Base-by-base conservation (phyloP, 2,888 invertebrate genomes). In the Thelaira solivaga region DNA sequence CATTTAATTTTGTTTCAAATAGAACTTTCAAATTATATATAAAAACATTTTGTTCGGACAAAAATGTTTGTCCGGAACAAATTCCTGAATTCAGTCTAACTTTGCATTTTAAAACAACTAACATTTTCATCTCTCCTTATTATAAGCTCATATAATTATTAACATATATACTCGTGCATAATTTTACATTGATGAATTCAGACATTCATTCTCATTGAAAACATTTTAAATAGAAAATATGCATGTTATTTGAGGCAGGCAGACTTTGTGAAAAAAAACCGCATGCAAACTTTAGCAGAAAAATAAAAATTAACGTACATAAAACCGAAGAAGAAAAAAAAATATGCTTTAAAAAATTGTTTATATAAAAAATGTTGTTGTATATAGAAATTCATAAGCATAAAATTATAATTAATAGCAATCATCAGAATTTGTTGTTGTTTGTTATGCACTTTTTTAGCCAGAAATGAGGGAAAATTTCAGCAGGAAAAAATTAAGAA, bases 391-490 rank as follows among this genome's bases (percentile, higher is more conserved):
- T 55, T 55, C 78, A 78, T 78, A 71, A 78, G 78, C 78, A 78
- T 78, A 71, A 78, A 78, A 74, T 74, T 78, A 78, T 78, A 78
- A 74, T 78, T 78, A 78, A 78, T 78, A 55, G 78, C 61, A 78
- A 78, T 74, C 74, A 71, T 78, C 74, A 62, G 67, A 64, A 72
- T 64, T 72, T 47, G 39, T n/a, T 55, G 36, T 36, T 13, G 7
- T 55, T 45, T 43, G 1, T 11, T n/a, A 18, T 26, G 34, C 0
- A 13, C 4, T 43, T 49, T 69, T 26, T 31, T 4, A 0, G 39
- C 1, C 16, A 29, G 31, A 39, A 24, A 24, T 24, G 11, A 31
- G 39, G 13, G 29, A 29, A 39, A 18, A 36, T 16, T 24, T 10
- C 31, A 2, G 8, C 20, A n/a, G 10, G 10, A 39, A 22, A 31